Base-by-base conservation (phyloP, 2,888 invertebrate genomes). In the Clusia tigrina region DNA sequence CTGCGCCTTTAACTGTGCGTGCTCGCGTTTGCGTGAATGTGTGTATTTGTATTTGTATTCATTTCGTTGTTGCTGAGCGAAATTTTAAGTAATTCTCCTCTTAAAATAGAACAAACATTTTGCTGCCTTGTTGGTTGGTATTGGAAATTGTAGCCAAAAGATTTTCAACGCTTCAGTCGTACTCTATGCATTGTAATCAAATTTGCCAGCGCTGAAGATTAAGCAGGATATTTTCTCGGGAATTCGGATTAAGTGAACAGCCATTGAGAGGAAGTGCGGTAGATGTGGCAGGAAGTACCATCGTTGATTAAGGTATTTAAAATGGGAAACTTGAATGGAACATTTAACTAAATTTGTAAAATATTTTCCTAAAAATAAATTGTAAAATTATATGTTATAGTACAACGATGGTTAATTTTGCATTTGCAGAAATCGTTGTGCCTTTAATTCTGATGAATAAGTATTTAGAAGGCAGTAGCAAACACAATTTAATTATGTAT, bases 121-220 rank as follows among this genome's bases (percentile, higher is more conserved):
- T 54, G 46, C 63, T 68, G 67, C 25, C 54, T 67, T 67, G 68
- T 70, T 59, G 62, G 63, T 62, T 59, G 60, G 67, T 17, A n/a
- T 42, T 42, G 42, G n/a, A 6, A 42, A 42, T 12, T 42, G n/a
- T 42, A 15, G 42, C 42, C 9, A 12, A n/a, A 3, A 42, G 42
- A 42, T 42, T 42, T 42, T 3, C 42, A 17, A 15, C 42, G 42
- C n/a, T 17, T 15, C 42, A 42, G 9, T n/a, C 42, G 42, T n/a
- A 9, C 32, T 12, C 32, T 9, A 6, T 9, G 32, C 12, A n/a
- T 15, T 17, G 42, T n/a, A 10, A 6, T n/a, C 42, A 17, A 15
- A 10, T 3, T 15, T n/a, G 42, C n/a, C 9, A 17, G n/a, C n/a
- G 42, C 42, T 42, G 3, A 17, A 42, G 42, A 42, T 42, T 42